Conservation (phyloP, 2,113 vertebrate species). For the Gracilinanus agilis region DNA sequence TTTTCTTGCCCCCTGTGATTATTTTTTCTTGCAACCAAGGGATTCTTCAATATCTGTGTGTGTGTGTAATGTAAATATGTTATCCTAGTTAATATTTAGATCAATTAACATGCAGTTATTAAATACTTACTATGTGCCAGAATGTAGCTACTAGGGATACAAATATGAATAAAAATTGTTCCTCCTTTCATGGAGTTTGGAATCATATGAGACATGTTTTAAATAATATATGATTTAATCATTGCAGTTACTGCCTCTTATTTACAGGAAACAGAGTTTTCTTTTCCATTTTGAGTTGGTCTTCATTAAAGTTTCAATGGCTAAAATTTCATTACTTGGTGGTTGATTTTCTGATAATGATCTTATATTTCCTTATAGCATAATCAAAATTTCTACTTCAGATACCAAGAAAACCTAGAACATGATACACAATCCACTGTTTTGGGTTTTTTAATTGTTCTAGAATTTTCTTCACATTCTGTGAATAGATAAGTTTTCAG, state of each 20-base stretch:
- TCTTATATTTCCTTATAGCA: background rate
- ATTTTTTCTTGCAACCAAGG: background rate
- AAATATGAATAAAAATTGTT: background rate
- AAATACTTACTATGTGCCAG: background rate
- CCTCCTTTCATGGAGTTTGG: background rate
- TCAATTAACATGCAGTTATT: background rate
- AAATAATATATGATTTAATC: background rate
- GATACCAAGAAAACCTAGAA: background rate
- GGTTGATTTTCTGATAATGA: background rate
- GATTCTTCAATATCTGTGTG: background rate
- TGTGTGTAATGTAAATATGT: background rate
- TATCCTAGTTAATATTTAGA: background rate
- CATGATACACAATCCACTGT: background rate
- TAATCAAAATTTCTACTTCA: background rate
- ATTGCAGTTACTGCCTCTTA: background rate
- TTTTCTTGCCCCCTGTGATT: background rate
- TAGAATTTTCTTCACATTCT: too few species aligned
- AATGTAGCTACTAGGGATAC: background rate
- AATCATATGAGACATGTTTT: background rate
- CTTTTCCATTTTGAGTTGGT: background rate
- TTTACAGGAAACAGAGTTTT: background rate
- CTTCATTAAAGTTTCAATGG: background rate
- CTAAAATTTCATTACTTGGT: background rate
- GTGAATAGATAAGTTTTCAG: background rate
- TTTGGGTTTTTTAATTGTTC: background rate